These are phyloP conservation scores for Epistrophe eligans DNA, from an alignment of 2,888 invertebrate genomes.

Conservation along the genomic window DNA sequence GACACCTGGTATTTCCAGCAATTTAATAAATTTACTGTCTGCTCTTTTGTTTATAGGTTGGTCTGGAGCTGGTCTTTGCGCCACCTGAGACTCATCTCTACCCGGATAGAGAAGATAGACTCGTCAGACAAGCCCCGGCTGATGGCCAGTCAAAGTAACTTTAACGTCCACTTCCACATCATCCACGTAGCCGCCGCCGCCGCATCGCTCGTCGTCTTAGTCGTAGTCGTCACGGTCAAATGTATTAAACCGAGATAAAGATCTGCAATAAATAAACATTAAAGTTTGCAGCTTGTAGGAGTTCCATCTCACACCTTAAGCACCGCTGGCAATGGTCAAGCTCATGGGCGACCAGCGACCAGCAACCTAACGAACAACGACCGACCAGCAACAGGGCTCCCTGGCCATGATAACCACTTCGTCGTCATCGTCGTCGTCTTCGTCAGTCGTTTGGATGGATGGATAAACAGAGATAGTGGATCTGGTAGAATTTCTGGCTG, in stretches of 20 bases:
- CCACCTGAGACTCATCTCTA: conserved; percentile 57
- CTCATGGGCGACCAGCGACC: conserved; percentile 53
- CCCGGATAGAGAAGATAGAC: conserved; percentile 69
- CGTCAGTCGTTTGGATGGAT: conserved; percentile 40
- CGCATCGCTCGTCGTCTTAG: conserved; percentile 18
- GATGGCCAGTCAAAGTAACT: conserved; percentile 47
- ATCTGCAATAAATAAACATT: conserved; percentile 75
- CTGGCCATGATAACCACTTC: conserved; percentile 19
- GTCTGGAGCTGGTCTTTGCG: conserved; percentile 42
- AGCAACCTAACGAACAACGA: conserved; percentile 10
- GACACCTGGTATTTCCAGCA: conserved; percentile 73
- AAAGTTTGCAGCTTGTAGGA: conserved; percentile 73
- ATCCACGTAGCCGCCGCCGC: background rate
- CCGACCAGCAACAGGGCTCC: conserved; percentile 17
- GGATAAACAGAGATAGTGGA: conserved; percentile 50
- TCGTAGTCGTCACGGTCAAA: conserved; percentile 71
- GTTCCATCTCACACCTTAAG: conserved; percentile 72
- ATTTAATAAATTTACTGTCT: conserved; percentile 66
- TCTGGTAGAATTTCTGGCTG: conserved; percentile 59
- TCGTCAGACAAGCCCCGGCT: conserved; percentile 55
- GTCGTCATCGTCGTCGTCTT: no score
- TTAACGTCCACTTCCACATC: conserved; percentile 1
- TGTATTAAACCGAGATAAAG: conserved; percentile 70
- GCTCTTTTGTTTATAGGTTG: conserved; percentile 58
- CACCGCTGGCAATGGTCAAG: conserved; percentile 56